Evolutionary conservation across 2,113 vertebrate species (phyloP), one percentile per base, ranked within the genome.

Genomic region (Pygoscelis antarcticus): DNA sequence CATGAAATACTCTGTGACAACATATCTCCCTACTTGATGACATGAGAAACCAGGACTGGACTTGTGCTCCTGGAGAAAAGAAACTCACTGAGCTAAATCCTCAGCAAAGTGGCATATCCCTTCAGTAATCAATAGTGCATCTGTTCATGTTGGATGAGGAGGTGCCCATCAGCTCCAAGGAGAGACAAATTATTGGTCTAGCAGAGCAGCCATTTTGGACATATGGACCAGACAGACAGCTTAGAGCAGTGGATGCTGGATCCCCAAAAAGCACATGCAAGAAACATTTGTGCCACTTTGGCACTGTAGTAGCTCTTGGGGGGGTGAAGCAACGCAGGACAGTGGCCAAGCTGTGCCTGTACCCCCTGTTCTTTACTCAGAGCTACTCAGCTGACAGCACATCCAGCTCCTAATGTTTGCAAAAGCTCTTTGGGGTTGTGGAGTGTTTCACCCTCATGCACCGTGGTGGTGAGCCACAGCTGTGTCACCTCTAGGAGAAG

Each of bases 291-390:
- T 36, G 23, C 14, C 18, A 13, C 22, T 77, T 61, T 32, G 49
- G 15, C 23, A 23, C 16, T 60, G 22, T 64, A 32, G 34, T 19
- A 69, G 14, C 17, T 58, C 32, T 58, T 91, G n/a, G 6, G n/a
- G 6, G 5, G 2, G 7, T 40, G 29, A 91, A 87, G 38, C 8
- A 62, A 9, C 42, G 36, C 22, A 54, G 32, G 14, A 36, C 47
- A 72, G 14, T 2, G 3, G n/a, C 15, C 23, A 62, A 77, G 29
- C 3, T 62, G 11, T 34, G 19, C 1, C 1, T 1, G 0, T 30
- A 29, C 55, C 15, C 16, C 6, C 22, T 66, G 27, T 36, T 62
- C 58, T 87, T 54, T 42, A 30, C 10, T 47, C 36, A 46, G 60
- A 23, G 42, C 29, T 75, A 18, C 32, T 74, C 29, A 54, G 14